A percentile compares a stretch with the other conserved stretches of the same genome.
phyloP scores from a whole-genome alignment of 1,140 invertebrate genomes.

The Bombus confusus region DNA sequence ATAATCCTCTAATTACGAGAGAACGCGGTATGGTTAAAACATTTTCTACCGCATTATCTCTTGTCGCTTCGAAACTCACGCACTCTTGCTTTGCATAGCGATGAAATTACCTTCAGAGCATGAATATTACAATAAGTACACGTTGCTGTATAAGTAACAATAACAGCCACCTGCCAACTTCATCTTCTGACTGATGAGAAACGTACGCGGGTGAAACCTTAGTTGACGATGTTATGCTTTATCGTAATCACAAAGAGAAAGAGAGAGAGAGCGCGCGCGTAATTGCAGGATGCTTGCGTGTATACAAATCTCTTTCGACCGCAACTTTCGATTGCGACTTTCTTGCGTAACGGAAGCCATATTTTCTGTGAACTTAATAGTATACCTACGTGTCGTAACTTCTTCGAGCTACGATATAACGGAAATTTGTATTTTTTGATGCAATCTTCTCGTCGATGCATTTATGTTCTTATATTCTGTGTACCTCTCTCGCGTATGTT shows the following conservation, averaged over 20 bases:
- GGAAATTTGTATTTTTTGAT: no score
- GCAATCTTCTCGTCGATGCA: no score
- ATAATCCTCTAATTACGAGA: neutral
- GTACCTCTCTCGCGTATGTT: no score
- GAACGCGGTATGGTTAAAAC: neutral
- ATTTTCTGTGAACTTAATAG: no score
- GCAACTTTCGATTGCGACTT: no score
- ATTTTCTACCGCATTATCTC: neutral
- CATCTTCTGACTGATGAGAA: slow-evolving; percentile 10
- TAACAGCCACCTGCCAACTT: slow-evolving; percentile 9
- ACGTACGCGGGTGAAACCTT: neutral
- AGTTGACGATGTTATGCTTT: neutral
- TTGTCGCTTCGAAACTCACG: neutral
- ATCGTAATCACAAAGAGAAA: neutral
- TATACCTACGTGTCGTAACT: no score
- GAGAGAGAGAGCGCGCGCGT: no score
- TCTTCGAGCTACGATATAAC: no score
- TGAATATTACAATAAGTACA: slow-evolving; percentile 24
- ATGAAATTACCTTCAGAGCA: neutral
- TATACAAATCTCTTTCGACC: neutral
- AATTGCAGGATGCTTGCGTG: no score
- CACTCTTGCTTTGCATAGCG: neutral
- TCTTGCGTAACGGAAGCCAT: no score
- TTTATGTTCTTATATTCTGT: no score
- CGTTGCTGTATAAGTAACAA: neutral